A percentile compares a stretch with the other conserved stretches of the same genome.
phyloP scores from a whole-genome alignment of 2,797 vertebrate species.

The Pogonophryne albipinna region DNA sequence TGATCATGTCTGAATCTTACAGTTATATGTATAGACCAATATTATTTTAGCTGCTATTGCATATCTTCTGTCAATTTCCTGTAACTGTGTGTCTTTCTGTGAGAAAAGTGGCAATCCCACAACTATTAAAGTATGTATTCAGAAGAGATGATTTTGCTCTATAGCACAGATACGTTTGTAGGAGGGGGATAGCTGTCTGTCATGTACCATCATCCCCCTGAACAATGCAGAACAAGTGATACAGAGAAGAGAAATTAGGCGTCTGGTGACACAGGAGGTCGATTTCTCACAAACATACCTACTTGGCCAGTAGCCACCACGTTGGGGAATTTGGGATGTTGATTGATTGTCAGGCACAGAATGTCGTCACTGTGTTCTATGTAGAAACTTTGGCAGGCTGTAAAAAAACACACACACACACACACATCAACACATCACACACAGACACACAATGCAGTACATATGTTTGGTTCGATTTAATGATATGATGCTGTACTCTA shows the following conservation, averaged over 20 bases:
- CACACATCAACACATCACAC: conserved; percentile 29
- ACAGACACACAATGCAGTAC: conserved; percentile 3
- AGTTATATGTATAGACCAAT: neutral
- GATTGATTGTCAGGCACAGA: conserved; percentile 99
- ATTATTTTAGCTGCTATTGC: neutral
- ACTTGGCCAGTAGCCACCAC: conserved; percentile 99
- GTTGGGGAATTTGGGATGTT: conserved; percentile 99
- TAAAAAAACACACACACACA: conserved; percentile 32
- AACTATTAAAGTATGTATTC: conserved; percentile 7
- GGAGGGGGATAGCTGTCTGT: neutral
- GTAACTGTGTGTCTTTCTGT: conserved; percentile 6
- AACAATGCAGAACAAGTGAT: conserved; percentile 27
- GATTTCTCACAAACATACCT: conserved; percentile 94
- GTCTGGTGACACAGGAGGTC: conserved; percentile 65
- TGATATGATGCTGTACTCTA: no score
- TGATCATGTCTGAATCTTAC: neutral
- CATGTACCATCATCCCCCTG: conserved; percentile 11
- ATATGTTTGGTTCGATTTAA: no score
- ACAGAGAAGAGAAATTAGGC: conserved; percentile 43
- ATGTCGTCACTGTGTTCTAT: conserved; percentile 99
- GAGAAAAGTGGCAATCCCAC: conserved; percentile 7
- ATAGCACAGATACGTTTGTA: conserved; percentile 13
- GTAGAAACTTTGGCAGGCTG: conserved; percentile 99
- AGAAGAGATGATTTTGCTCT: conserved; percentile 23
- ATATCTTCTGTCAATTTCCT: neutral